phyloP scores from a whole-genome alignment of 2,113 vertebrate genomes.

The Steatornis caripensis region DNA sequence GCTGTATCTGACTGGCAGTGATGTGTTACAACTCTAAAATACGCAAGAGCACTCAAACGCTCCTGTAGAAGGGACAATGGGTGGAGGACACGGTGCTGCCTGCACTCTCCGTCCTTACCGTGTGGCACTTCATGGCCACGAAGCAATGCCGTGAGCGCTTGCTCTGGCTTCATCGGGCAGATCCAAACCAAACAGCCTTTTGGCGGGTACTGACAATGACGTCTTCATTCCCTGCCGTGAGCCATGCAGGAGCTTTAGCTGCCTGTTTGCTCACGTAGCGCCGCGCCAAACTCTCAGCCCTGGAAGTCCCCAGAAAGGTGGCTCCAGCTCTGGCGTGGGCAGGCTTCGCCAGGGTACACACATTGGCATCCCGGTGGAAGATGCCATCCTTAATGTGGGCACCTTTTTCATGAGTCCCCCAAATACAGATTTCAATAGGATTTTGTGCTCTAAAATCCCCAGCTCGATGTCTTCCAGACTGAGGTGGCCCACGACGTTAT shows the following conservation, averaged over 20 bases:
- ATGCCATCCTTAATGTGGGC: not conserved
- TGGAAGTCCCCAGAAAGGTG: not conserved
- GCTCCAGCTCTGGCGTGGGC: not conserved
- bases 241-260: not conserved
- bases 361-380: not conserved
- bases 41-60: not conserved
- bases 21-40: not conserved
- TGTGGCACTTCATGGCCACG: rapidly evolving
- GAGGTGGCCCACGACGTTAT: not conserved
- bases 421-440: not conserved
- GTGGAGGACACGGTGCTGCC: not conserved
- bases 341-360: rapidly evolving
- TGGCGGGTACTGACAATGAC: not conserved
- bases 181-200: conserved; percentile 47
- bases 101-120: not conserved
- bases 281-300: not conserved
- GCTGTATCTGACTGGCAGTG: not conserved
- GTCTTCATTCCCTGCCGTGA: not conserved
- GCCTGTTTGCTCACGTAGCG: not conserved
- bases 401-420: not conserved
- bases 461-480: not conserved
- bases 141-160: rapidly evolving
- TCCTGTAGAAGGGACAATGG: rapidly evolving
- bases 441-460: not conserved
- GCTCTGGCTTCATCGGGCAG: rapidly evolving